Evolutionary conservation across 1,140 invertebrate genomes (phyloP), one percentile per base, ranked within the genome.

Genomic region (Delia radicum): DNA sequence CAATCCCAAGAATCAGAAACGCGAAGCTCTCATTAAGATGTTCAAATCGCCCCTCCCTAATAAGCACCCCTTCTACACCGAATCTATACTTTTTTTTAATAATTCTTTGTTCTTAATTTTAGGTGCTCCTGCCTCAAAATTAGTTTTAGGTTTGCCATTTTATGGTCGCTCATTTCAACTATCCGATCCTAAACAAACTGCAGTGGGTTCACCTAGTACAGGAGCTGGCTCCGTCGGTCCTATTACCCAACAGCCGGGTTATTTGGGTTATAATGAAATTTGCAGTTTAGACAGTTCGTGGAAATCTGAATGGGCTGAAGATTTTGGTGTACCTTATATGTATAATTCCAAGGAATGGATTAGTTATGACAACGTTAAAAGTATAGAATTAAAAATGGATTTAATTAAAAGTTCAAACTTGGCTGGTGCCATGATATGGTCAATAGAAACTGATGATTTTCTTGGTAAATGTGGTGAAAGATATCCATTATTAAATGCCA

Each of bases 251-350:
- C 89, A 93, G 76, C 79, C 84, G 10, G 95, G 95, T 10, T 89
- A 89, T 42, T 87, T 94, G 72, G 92, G 93, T 24, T 97, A 93
- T 81, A 93, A 95, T 81, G 94, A 96, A 81, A 88, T 91, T 77
- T 82, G 85, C 27, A 10, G 18, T n/a, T 27, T 33, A 2, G 71
- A 78, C 37, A 74, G 79, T 8, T 27, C 76, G 0, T 81, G 80
- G 80, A 79, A 61, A 0, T 21, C 27, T 18, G 18, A 74, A 0
- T 87, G 79, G 79, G 76, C 86, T 15, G 6, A 71, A 0, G 75
- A 69, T 5, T 81, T 86, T 28, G 75, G 79, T 21, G 87, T 86
- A 1, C 85, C 87, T 2, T 88, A 86, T 77, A 82, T 86, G 18
- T 82, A 76, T 55, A 79, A 62, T 1, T 80, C 82, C 3, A 82